Base-by-base conservation (phyloP, 2,888 invertebrate species). In the Lydus trimaculatus region DNA sequence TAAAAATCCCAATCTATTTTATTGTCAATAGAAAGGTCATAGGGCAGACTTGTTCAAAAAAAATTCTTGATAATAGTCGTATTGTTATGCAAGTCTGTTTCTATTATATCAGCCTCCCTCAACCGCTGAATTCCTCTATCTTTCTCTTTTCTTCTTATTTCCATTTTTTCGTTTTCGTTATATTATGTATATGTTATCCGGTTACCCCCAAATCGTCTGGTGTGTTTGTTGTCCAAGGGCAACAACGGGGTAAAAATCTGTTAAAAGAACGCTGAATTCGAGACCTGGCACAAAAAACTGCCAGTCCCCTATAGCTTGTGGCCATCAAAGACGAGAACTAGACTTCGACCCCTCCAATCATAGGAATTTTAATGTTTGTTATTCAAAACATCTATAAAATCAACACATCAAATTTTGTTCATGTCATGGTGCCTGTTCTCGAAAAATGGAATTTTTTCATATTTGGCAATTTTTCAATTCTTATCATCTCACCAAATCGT, bases 201-300 rank as follows among this genome's bases (percentile, higher is more conserved):
- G 13, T 11, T 23, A 63, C 67, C 70, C 69, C 33, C 59, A 58
- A 39, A 48, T 65, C 64, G 70, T 70, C 70, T 70, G 67, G 56
- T 56, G 56, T 56, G 56, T 56, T 56, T 56, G 66, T 64, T 65
- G 67, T 66, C 67, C 70, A 67, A 64, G 70, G 70, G 67, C 67
- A 65, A 59, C 64, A 70, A 70, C 70, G 70, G 70, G 70, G 70
- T 70, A 65, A 70, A 43, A 56, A 70, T 67, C 61, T 67, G 61
- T 65, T 25, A 56, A 70, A 70, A 62, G 70, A 70, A 67, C 67
- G 69, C 70, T 65, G 72, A 72, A 73, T 69, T 72, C 67, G 65
- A 64, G 61, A 39, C 52, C 63, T 36, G 56, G 58, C 68, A 70
- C 70, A 68, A 70, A 72, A 72, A 67, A 63, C 67, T 64, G 60